Base-by-base conservation (phyloP, 30 jellyfish, hydroid and myxozoan genomes). In the Catostylus mosaicus region DNA sequence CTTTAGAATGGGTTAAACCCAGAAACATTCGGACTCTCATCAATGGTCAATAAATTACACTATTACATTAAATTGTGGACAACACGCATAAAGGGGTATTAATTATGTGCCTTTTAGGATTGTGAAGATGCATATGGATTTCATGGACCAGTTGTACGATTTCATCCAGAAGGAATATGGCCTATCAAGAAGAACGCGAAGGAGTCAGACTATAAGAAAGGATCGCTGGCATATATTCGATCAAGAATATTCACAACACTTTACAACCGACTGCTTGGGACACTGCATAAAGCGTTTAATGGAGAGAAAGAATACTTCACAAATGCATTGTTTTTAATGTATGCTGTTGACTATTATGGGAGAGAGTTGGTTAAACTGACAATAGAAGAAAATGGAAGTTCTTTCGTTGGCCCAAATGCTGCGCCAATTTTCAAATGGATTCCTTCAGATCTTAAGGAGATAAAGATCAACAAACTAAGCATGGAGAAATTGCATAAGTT, bases 291-390 rank as follows among this genome's bases (percentile, higher is more conserved):
- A 50, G 26, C 91, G 3, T 81, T 81, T 57, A 81, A 81, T 56
- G 91, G 91, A 0, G 84, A 81, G 34, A 81, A 26, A 30, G 84
- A 81, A 32, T 67, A 65, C 48, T 81, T 67, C 30, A 30, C 32
- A 16, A 81, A 81, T 35, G 84, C 84, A 12, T n/a, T 24, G 34
- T 81, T 81, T 37, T 73, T 81, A 22, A 81, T 81, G 91, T 67
- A 81, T 52, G 63, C 91, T 11, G 84, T 81, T 27, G 91, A 81
- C 38, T 66, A 81, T 73, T 81, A 66, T 33, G 91, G 91, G 22
- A 73, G 91, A 26, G 33, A 26, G 45, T 34, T 81, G 2, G 91
- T 81, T 22, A 52, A 81, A 56, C 30, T 18, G 29, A 35, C 91
- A 24, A 37, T 81, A 9, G 74, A 81, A 24, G n/a, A 5, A 3